Evolutionary conservation across 2,888 invertebrate species (phyloP), one percentile per base, ranked within the genome.

Genomic region (Oligia fasciuncula): DNA sequence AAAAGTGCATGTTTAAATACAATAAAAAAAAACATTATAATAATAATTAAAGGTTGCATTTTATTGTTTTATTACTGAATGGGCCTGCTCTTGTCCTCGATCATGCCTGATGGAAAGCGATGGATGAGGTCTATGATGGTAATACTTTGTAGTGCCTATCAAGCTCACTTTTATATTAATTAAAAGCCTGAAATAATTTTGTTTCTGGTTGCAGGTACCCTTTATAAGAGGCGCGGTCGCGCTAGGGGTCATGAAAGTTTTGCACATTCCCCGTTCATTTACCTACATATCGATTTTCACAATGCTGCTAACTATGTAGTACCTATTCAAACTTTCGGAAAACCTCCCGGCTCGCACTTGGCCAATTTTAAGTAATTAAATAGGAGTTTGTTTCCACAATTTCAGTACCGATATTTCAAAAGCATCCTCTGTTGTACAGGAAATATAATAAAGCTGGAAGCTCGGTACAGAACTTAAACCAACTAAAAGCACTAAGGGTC

Each of bases 381-480:
- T 71, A 29, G 29, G 29, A 46, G 46, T 69, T 65, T 51, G 35
- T 57, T 51, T 82, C 13, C 54, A 57, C 19, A 72, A 72, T 40
- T 72, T 54, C 19, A 43, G 43, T 51, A 68, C 13, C n/a, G 43
- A 63, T 54, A 79, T 78, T 68, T 68, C 9, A 63, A 79, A 63
- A 65, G 8, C 63, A 79, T 63, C 29, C 46, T 17, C 11, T 67
- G 40, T 63, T 63, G 68, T 17, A 63, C 46, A 67, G 51, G 77
- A 83, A 76, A 80, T 83, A 60, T 35, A 76, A 67, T 79, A 73
- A 19, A 46, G 19, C 14, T 23, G 29, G 54, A 57, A 68, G 29
- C n/a, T 51, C 14, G 19, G 60, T n/a, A 68, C 2, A 35, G 63
- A 84, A 72, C 19, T 1, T 51, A 51, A 63, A 66, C 72, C 13